phyloP scores from a whole-genome alignment of 2,797 vertebrate genomes.

The Anniella stebbinsi region DNA sequence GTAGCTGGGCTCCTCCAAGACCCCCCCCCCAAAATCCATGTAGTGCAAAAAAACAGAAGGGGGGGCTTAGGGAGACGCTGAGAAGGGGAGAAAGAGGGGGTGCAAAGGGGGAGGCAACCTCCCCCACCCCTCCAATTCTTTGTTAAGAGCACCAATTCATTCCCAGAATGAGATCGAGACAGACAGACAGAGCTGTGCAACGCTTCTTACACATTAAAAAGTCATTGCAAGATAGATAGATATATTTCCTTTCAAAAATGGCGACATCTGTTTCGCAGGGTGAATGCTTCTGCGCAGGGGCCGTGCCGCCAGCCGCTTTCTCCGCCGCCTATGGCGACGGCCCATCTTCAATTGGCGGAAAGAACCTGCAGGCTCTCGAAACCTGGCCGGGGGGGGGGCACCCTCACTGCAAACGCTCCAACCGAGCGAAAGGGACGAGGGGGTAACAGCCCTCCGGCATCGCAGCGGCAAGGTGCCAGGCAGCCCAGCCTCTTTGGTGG shows the following conservation, averaged over 20 bases:
- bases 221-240: too few species aligned
- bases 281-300: background rate
- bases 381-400: too few species aligned
- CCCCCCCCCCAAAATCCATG: slow-evolving; percentile 64
- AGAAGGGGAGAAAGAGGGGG: too few species aligned
- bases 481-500: background rate
- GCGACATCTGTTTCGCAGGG: too few species aligned
- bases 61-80: background rate
- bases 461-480: background rate
- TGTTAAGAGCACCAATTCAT: slow-evolving; percentile 49
- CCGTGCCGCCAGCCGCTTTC: background rate
- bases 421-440: background rate
- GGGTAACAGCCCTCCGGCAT: too few species aligned
- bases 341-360: background rate
- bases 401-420: background rate
- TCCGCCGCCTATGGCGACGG: too few species aligned
- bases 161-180: slow-evolving; percentile 72
- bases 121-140: background rate
- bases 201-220: too few species aligned
- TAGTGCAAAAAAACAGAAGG: slow-evolving; percentile 57
- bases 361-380: too few species aligned
- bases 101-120: background rate
- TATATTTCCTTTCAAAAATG: too few species aligned
- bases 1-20: slow-evolving; percentile 52
- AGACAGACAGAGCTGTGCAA: slow-evolving; percentile 41